Base-by-base conservation (phyloP, 2,888 invertebrate species). In the Seladonia tumulorum region DNA sequence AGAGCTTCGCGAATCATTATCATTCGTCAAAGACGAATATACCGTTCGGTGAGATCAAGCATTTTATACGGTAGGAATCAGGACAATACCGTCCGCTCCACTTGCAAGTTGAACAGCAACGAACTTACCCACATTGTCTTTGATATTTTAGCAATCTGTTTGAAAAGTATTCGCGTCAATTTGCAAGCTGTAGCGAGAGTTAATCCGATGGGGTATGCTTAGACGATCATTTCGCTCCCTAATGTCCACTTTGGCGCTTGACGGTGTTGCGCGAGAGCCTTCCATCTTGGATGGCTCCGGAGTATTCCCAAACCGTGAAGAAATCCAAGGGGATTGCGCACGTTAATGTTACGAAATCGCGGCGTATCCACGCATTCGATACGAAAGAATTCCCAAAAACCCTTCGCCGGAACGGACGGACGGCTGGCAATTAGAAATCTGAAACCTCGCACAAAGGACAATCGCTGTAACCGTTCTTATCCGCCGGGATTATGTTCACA, bases 291-390 rank as follows among this genome's bases (percentile, higher is more conserved):
- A 82, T 77, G 68, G 77, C 74, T 71, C 74, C 74, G 47, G 49
- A 73, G 63, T 75, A 85, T 83, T 79, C 79, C 72, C 79, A 76
- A 79, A 75, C 71, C 47, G n/a, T 76, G 85, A 84, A 66, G 85
- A 76, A 72, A 85, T 57, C 29, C 29, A 42, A 75, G 53, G 53
- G 75, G 75, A 79, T 85, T 76, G 79, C 85, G 83, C 68, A 42
- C 83, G 63, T 29, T 53, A 60, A 22, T 42, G 29, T 85, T 84
- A 42, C 63, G 85, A 84, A 79, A 85, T 60, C 71, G 16, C 35
- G 49, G 35, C 63, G 84, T 53, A 83, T 83, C 71, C 45, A 85
- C 71, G 79, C 75, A 57, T 83, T 84, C 63, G 60, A 63, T 42
- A 74, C 68, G 78, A 83, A 72, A 45, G 68, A 72, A 25, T 57